Conservation (phyloP, 2,888 invertebrate species). For the Drosophila kanekoi region DNA sequence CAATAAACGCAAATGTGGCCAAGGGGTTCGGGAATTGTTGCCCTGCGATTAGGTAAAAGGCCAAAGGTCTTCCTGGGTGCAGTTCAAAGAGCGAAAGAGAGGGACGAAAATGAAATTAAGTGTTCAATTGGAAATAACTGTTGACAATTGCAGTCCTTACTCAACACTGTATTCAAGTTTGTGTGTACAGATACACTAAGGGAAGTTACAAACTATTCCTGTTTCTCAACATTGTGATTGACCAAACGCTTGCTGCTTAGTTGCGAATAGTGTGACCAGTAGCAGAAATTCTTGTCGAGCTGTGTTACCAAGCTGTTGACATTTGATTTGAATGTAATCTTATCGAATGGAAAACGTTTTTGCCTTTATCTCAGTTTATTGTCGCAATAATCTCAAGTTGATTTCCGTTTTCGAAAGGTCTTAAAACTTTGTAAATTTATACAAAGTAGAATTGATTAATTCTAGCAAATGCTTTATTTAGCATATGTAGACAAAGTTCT, state of each 20-base stretch:
- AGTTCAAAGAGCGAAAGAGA: not conserved
- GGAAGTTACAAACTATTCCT: no score
- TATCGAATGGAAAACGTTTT: not conserved
- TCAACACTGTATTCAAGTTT: not conserved
- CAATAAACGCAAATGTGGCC: conserved; percentile 21
- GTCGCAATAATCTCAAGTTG: conserved; percentile 1
- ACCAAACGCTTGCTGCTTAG: no score
- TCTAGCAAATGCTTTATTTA: not conserved
- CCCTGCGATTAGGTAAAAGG: conserved; percentile 1
- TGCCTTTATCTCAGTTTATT: not conserved
- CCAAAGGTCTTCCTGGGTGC: not conserved
- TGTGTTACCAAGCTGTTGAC: not conserved
- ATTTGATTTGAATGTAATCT: not conserved
- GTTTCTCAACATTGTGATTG: no score
- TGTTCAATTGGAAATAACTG: conserved; percentile 3
- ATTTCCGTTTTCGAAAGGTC: not conserved
- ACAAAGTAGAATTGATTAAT: not conserved
- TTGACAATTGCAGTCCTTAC: not conserved
- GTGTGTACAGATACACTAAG: not conserved
- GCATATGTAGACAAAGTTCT: not conserved
- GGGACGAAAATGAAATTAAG: not conserved
- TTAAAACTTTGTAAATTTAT: not conserved
- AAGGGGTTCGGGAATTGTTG: not conserved
- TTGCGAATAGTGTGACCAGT: no score
- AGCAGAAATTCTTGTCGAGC: not conserved